phyloP scores from a whole-genome alignment of 1,140 invertebrate genomes.

The Leucophenga varia region DNA sequence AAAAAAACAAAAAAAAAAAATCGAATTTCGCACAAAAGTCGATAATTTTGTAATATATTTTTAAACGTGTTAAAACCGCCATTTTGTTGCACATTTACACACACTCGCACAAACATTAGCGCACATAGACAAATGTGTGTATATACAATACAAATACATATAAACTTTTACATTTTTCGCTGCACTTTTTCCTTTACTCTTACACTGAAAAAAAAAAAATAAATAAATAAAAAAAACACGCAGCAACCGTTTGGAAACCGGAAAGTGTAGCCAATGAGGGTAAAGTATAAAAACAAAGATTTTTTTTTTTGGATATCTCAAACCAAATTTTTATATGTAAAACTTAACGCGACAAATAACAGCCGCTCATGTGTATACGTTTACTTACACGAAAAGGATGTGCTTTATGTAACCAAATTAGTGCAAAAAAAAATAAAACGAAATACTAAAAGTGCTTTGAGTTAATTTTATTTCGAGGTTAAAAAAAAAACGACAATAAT shows the following conservation, averaged over 20 bases:
- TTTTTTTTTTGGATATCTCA: no score
- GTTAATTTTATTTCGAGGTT: no score
- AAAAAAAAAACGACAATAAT: constrained; percentile 28
- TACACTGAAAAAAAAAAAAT: background rate
- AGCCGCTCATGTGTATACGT: no score
- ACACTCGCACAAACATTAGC: background rate
- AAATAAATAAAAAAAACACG: background rate
- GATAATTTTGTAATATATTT: constrained; percentile 44
- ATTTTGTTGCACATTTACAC: constrained; percentile 31
- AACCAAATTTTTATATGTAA: no score
- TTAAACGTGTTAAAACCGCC: constrained; percentile 43
- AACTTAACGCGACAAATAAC: no score
- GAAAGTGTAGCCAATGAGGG: constrained; percentile 23
- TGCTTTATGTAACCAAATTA: no score
- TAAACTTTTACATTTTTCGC: constrained; percentile 4
- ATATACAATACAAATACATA: constrained; percentile 19
- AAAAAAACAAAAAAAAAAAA: constrained; percentile 8
- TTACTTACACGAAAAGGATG: no score
- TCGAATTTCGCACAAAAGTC: constrained; percentile 44
- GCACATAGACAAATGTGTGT: constrained; percentile 13
- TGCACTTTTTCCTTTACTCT: background rate
- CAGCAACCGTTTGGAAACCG: constrained; percentile 35
- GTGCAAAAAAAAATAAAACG: no score
- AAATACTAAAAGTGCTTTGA: no score
- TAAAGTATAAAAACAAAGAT: constrained; percentile 41